Conservation (phyloP, 2,797 vertebrate genomes). For the Phrynocephalus guinanensis region DNA sequence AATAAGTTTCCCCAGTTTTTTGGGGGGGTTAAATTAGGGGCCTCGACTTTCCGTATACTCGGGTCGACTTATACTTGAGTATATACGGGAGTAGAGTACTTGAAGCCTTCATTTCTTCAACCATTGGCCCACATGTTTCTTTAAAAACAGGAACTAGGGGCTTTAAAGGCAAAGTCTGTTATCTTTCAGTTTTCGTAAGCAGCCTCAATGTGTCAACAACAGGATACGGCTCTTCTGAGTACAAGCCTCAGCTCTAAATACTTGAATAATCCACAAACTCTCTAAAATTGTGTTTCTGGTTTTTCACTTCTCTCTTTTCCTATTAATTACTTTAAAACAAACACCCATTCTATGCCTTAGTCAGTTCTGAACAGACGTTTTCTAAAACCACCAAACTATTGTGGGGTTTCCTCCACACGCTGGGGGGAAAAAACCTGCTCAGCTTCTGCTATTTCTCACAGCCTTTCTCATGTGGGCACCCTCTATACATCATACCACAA, state of each 20-base stretch:
- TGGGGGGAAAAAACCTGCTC: background rate
- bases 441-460: background rate
- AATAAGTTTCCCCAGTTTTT: too few relatives aligned
- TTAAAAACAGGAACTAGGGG: constrained; percentile 72
- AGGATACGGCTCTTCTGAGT: background rate
- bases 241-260: constrained; percentile 63
- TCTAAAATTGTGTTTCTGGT: constrained; percentile 45
- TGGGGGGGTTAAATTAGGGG: too few relatives aligned
- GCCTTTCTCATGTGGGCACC: background rate
- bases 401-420: background rate
- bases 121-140: constrained; percentile 63
- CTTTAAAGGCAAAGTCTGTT: constrained; percentile 58
- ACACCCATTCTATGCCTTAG: constrained; percentile 25
- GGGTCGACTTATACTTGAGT: too few relatives aligned
- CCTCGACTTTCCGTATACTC: too few relatives aligned
- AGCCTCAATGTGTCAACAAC: constrained; percentile 66
- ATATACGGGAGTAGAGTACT: too few relatives aligned
- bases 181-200: constrained; percentile 67
- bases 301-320: constrained; percentile 59
- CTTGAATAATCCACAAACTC: constrained; percentile 62
- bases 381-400: background rate
- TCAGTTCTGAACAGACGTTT: background rate
- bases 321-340: constrained; percentile 46
- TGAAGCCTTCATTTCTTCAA: constrained; percentile 70
- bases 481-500: background rate